Percentiles rank a stretch among this genome's conserved stretches.
phyloP scores from a whole-genome alignment of 2,113 vertebrate species.

The Nicator chloris region DNA sequence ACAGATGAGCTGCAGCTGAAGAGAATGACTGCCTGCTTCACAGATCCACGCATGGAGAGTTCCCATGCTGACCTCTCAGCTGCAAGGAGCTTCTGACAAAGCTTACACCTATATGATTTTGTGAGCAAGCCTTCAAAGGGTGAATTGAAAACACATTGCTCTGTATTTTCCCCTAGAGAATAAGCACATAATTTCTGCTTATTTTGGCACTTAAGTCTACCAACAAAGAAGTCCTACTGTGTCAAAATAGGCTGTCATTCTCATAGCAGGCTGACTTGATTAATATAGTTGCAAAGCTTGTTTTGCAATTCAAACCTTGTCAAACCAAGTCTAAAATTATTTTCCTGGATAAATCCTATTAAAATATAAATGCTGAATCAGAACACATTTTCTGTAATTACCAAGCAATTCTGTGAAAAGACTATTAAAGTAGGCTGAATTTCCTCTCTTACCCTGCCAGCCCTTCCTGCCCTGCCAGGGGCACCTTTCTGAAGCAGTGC shows the following conservation, averaged over 20 bases:
- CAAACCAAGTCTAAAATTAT: not conserved
- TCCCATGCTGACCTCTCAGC: not conserved
- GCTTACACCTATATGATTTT: not conserved
- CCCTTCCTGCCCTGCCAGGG: not conserved
- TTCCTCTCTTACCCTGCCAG: not conserved
- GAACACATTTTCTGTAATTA: not conserved
- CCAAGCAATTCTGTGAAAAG: not conserved
- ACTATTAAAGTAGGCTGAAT: not conserved
- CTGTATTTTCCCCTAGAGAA: not conserved
- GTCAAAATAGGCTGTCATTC: constrained; percentile 9
- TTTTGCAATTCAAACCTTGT: constrained; percentile 32
- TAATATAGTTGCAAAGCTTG: constrained; percentile 4
- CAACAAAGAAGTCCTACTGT: not conserved
- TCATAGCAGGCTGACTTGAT: not conserved
- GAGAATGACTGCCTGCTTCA: not conserved
- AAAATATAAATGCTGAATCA: not conserved
- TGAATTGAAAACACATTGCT: not conserved
- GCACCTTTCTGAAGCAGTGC: not conserved
- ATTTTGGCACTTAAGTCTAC: constrained; percentile 22
- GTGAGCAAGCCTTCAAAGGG: not conserved
- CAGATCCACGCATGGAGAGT: not conserved
- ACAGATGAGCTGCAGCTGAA: not conserved
- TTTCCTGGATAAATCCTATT: constrained; percentile 15
- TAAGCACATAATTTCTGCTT: constrained; percentile 21
- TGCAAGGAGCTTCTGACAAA: not conserved